Evolutionary conservation across 2,113 vertebrate species (phyloP).

Genomic region (Apus apus): DNA sequence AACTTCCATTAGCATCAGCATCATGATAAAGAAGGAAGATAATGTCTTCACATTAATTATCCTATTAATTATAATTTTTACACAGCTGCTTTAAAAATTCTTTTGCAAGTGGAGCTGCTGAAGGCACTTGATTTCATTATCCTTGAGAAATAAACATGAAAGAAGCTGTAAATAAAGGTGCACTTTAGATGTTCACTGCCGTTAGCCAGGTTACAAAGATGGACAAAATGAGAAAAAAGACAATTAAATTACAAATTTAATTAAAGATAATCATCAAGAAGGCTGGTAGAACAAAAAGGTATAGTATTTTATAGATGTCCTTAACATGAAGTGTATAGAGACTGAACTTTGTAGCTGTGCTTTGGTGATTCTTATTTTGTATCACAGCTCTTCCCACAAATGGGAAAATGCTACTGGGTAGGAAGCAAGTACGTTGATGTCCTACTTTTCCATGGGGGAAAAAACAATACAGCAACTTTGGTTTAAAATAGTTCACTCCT

Average conservation of each 20-base stretch:
- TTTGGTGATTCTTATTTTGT: background rate
- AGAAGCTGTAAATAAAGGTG: background rate
- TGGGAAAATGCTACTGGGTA: background rate
- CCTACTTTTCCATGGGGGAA: background rate
- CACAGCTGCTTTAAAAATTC: background rate
- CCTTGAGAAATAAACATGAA: slow-evolving; percentile 17
- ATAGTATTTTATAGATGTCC: background rate
- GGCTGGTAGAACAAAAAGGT: background rate
- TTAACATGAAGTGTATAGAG: background rate
- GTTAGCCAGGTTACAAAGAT: background rate
- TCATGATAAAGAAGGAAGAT: background rate
- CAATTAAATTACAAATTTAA: slow-evolving; percentile 6
- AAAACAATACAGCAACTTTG: background rate
- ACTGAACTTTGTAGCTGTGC: background rate
- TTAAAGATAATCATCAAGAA: background rate
- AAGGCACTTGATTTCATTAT: background rate
- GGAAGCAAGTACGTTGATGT: background rate
- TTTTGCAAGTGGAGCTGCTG: background rate
- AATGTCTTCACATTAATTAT: background rate
- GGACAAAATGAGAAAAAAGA: background rate
- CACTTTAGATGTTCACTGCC: background rate
- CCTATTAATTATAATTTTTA: background rate
- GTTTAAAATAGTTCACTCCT: background rate
- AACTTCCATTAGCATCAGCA: background rate
- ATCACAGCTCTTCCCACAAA: background rate